Conservation (phyloP, 2,113 vertebrate genomes). For the Menidia beryllina region DNA sequence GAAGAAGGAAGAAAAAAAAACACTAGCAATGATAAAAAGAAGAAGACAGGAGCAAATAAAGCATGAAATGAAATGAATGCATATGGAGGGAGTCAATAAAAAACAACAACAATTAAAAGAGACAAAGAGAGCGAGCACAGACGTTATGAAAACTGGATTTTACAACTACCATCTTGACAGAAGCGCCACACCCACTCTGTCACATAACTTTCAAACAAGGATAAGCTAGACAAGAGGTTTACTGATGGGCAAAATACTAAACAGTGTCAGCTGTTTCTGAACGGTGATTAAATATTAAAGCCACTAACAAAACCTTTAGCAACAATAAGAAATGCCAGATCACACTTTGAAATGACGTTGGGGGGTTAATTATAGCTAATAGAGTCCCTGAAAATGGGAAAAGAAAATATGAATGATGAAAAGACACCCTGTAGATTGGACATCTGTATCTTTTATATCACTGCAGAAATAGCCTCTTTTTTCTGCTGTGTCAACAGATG, state of each 20-base stretch:
- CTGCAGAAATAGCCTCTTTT: neutral
- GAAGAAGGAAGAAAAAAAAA: slow-evolving; percentile 35
- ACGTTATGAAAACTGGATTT: slow-evolving; percentile 36
- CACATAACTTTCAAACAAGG: neutral
- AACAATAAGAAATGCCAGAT: neutral
- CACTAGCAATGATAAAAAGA: slow-evolving; percentile 34
- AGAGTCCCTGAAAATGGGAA: slow-evolving; percentile 8
- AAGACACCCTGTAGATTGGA: neutral
- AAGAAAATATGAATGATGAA: neutral
- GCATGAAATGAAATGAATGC: slow-evolving; percentile 41
- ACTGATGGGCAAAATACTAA: slow-evolving; percentile 19
- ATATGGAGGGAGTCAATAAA: slow-evolving; percentile 41
- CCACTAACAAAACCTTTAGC: neutral
- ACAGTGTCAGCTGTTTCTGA: neutral
- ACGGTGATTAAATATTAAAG: neutral
- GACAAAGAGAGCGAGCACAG: slow-evolving; percentile 9
- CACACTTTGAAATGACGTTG: neutral
- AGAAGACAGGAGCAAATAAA: slow-evolving; percentile 27
- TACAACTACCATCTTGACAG: slow-evolving; percentile 16
- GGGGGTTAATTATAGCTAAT: slow-evolving; percentile 8
- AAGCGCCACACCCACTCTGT: slow-evolving; percentile 9
- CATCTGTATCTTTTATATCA: neutral
- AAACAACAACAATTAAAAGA: slow-evolving; percentile 39
- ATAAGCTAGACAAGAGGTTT: slow-evolving; percentile 10
- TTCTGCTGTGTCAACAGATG: slow-evolving; percentile 10